phyloP scores from a whole-genome alignment of 2,113 vertebrate genomes.

The Lagopus leucura region DNA sequence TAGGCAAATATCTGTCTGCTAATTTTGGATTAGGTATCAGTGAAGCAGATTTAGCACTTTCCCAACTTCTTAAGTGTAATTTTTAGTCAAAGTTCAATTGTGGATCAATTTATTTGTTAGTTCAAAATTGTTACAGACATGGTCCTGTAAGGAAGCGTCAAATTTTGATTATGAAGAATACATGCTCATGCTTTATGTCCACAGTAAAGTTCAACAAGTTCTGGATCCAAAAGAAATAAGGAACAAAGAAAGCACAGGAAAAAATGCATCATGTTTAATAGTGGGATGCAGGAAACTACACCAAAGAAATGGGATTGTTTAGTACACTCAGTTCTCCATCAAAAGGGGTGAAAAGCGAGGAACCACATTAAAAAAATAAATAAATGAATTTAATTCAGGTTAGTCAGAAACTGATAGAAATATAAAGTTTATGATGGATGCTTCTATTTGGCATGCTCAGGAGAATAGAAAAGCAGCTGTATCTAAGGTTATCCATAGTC shows the following conservation, averaged over 20 bases:
- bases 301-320: background rate
- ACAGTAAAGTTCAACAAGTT: background rate
- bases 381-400: background rate
- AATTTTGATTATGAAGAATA: background rate
- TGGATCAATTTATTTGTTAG: background rate
- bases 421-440: background rate
- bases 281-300: background rate
- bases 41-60: background rate
- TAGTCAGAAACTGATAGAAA: background rate
- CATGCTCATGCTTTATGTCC: background rate
- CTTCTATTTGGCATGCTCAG: background rate
- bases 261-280: background rate
- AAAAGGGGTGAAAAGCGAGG: background rate
- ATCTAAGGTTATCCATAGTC: background rate
- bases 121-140: background rate
- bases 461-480: background rate
- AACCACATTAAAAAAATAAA: background rate
- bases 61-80: background rate
- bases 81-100: background rate
- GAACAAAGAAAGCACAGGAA: background rate
- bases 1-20: background rate
- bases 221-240: background rate
- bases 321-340: background rate
- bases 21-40: background rate
- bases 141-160: background rate